Base-by-base conservation (phyloP, 2,888 invertebrate genomes). In the Eupithecia dodoneata region DNA sequence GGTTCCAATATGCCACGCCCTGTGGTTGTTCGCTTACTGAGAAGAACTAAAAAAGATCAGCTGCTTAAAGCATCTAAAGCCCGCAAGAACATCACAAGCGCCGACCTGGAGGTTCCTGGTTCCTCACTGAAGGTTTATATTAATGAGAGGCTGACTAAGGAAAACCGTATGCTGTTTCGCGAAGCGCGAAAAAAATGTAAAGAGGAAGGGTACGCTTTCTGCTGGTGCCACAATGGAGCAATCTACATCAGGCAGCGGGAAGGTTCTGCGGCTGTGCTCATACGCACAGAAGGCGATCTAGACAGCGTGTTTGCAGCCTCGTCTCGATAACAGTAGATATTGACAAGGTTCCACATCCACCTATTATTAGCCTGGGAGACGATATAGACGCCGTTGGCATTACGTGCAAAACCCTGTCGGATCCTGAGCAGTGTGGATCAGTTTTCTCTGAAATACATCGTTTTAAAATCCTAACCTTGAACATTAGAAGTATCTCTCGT, bases 91-190 rank as follows among this genome's bases (percentile, higher is more conserved):
- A 55, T 74, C 15, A 74, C 13, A 42, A 74, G 69, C 41, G 45
- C 74, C 44, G 69, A 74, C 44, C n/a, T 73, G 52, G 69, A 55
- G 6, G 18, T 69, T 9, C 44, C 74, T 52, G 74, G 74, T 1
- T 13, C 69, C 3, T 55, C 74, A 10, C 44, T 41, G 4, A 74
- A 74, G 44, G 74, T 74, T 12, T 69, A 15, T 10, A 5, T 73
- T 7, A 73, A 70, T 49, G 70, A 70, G 18, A 70, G 70, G 45
- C 45, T 69, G 3, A 70, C 70, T 6, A 70, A 70, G 30, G 18
- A 70, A 5, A 70, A 70, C n/a, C 45, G 70, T 5, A 15, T 18
- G n/a, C 12, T 70, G 5, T 49, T 70, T 49, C 49, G 13, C 18
- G 49, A 70, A 18, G 49, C 70, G 0, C 13, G 70, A 18, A 18